Evolutionary conservation across 2,113 vertebrate species (phyloP).

Genomic region (Myocastor coypus): DNA sequence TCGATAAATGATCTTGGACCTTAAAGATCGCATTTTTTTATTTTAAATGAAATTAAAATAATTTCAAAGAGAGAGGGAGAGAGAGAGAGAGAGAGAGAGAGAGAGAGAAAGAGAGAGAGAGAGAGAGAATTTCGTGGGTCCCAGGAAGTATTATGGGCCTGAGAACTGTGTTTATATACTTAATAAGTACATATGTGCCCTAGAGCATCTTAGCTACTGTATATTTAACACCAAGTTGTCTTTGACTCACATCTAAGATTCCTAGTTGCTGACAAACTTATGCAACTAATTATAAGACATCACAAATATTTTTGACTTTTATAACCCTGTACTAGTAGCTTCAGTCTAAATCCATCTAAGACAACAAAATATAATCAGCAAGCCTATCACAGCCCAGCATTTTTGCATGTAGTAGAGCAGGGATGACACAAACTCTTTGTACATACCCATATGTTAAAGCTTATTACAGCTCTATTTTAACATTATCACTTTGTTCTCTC

Average conservation of each 20-base stretch:
- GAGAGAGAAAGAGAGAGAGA: no score
- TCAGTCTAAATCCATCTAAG: neutral
- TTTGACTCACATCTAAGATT: neutral
- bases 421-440: neutral
- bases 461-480: neutral
- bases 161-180: neutral
- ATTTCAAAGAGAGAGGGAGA: neutral
- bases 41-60: slow-evolving; percentile 43
- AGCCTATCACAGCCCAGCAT: neutral
- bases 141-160: neutral
- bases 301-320: slow-evolving; percentile 22
- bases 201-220: neutral
- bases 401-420: neutral
- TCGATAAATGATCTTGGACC: neutral
- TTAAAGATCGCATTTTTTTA: slow-evolving; percentile 34
- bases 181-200: neutral
- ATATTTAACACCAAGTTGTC: neutral
- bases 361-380: neutral
- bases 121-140: neutral
- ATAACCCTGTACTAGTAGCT: neutral
- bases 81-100: no score
- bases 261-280: neutral
- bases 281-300: neutral
- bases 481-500: neutral
- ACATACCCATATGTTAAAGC: neutral